These are phyloP conservation scores for Caenorhabditis brenneri DNA, from an alignment of 1,140 invertebrate species.

Conservation along the genomic window DNA sequence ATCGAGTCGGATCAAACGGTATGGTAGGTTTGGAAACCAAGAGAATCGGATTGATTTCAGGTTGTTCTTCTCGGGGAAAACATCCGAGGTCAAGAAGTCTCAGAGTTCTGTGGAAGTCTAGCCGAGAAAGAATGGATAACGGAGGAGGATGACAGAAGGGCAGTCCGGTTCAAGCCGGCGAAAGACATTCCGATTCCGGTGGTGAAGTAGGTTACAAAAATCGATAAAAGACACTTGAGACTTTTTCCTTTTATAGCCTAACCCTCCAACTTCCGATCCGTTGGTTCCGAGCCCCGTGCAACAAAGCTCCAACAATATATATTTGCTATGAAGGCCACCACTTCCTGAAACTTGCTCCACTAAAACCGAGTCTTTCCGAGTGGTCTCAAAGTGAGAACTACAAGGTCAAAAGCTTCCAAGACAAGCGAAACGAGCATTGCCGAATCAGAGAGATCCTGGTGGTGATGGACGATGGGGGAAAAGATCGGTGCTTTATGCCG, in stretches of 20 bases:
- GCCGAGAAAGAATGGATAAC: too few relatives aligned
- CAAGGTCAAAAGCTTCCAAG: too few relatives aligned
- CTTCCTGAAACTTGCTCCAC: neutral
- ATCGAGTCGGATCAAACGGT: neutral
- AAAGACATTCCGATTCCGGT: neutral
- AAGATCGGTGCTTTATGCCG: neutral
- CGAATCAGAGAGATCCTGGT: neutral
- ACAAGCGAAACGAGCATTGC: neutral
- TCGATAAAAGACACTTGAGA: neutral
- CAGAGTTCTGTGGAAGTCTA: neutral
- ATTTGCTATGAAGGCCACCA: neutral
- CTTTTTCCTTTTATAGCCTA: neutral
- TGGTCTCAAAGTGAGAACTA: neutral
- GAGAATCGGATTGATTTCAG: neutral
- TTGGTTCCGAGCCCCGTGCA: neutral
- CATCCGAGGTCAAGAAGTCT: neutral
- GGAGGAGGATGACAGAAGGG: too few relatives aligned
- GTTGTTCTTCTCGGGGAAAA: neutral
- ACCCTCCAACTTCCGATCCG: neutral
- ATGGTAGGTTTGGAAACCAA: neutral
- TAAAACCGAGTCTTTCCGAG: neutral
- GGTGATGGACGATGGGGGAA: neutral
- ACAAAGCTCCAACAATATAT: neutral
- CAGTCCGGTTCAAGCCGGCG: neutral
- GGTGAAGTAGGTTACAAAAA: neutral